Evolutionary conservation across 2,113 vertebrate species (phyloP), one percentile per base, ranked within the genome.

Genomic region (Hoplias malabaricus): DNA sequence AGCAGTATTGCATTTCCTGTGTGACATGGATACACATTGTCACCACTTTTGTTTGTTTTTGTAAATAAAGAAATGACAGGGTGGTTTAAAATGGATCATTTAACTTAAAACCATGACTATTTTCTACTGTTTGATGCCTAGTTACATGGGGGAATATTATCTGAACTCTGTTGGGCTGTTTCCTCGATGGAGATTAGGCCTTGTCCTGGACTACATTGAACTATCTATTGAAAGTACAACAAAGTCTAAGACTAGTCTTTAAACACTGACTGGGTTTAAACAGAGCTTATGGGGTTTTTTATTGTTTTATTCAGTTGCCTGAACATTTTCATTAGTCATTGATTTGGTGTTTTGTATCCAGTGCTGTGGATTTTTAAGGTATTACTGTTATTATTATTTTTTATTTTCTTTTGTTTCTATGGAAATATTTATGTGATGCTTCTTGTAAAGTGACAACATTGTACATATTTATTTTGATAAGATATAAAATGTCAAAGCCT

Each of bases 391-490:
- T 31, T 54, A 43, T 63, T 42, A 75, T 65, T 13, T 78, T 63
- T 68, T 27, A 84, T 70, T 85, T 42, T 78, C 59, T 13, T 78
- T 63, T 68, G 25, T 84, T 70, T 85, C 71, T 62, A 79, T 62
- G 63, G 57, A 67, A 61, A 57, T 5, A 69, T 66, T 56, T 71
- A 36, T 65, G 82, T 81, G 65, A 69, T 83, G 83, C 83, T 80
- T 77, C 71, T 86, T 88, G 86, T 82, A 79, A 87, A 83, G 65
- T 86, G 86, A 84, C 82, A 38, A 87, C 85, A 79, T 73, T 90
- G 86, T 88, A 87, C 78, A 89, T 89, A 89, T 90, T 88, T 90
- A 89, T 92, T 92, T 93, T 91, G 82, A 86, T 76, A 87, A 89
- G 83, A 85, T 85, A 90, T 84, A 85, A 87, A 90, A 89, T 31